Evolutionary conservation across 2,888 invertebrate species (phyloP), one percentile per base, ranked within the genome.

Genomic region (Gerris lacustris): DNA sequence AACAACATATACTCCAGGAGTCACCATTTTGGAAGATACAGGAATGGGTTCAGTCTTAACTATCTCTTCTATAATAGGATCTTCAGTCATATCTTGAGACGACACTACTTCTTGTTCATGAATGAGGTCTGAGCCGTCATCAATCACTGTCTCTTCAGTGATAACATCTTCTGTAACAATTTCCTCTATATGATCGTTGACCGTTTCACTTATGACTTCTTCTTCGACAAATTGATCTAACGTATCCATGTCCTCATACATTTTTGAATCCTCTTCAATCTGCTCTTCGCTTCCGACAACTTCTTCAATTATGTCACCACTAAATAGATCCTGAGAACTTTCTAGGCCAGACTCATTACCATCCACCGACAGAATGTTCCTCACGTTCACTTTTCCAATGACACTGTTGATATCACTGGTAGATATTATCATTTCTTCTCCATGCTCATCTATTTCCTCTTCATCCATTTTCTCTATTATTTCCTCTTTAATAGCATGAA

Each of bases 61-160:
- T 43, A 55, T 15, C 11, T 45, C 47, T 45, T 67, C 47, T 45
- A 47, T 31, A 44, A 67, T 45, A 67, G 55, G 47, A 45, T 67
- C 67, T 45, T 44, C 31, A 45, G 2, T 44, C 44, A 45, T 45
- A 67, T 67, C 15, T 67, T 67, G 7, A 44, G 44, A 17, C 67
- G 43, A 44, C 43, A 43, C 11, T 66, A 67, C 9, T 63, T 63
- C 17, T 64, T 64, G 63, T 64, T 64, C 31, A 67, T 18, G 63
- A 70, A 62, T 31, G 68, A 66, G 47, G 62, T 67, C 6, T 66
- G 45, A 31, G 47, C 63, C 67, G 17, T 71, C 74, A 69, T 72
- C 75, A 43, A 73, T 74, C 45, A 74, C 70, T 31, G 74, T 73
- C 63, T 75, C 73, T 63, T 74, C 73, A 66, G 71, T 69, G 44